Evolutionary conservation across 1,140 invertebrate species (phyloP).

Genomic region (Cepaea nemoralis): DNA sequence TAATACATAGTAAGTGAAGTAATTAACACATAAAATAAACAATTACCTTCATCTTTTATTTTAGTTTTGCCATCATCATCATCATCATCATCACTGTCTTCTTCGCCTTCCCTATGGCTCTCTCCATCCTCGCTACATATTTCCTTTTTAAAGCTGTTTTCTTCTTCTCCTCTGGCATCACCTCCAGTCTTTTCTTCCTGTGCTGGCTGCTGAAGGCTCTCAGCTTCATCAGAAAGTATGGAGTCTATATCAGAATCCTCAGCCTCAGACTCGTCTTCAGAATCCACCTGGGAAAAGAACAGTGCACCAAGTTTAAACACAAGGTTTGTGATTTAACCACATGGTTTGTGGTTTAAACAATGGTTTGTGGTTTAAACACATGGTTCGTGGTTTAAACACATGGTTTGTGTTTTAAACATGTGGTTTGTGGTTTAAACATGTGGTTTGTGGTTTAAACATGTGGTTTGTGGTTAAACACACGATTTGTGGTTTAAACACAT

Average conservation of each 20-base stretch:
- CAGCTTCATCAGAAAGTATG: neutral
- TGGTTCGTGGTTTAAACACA: too few species aligned
- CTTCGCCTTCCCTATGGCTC: neutral
- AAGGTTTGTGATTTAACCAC: too few species aligned
- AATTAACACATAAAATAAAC: too few species aligned
- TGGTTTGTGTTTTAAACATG: too few species aligned
- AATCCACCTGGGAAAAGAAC: slow-evolving; percentile 16
- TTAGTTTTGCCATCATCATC: neutral
- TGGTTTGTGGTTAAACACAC: too few species aligned
- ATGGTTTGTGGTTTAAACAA: too few species aligned
- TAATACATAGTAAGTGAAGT: too few species aligned
- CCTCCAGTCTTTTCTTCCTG: neutral
- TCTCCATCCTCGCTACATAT: slow-evolving; percentile 15
- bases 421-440: too few species aligned
- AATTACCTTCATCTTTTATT: neutral
- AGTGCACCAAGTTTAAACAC: too few species aligned
- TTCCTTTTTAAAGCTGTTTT: neutral
- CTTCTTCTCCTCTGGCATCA: neutral
- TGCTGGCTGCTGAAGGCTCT: neutral
- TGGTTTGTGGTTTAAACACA: too few species aligned
- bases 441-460: too few species aligned
- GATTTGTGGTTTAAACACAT: too few species aligned
- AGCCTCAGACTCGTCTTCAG: slow-evolving; percentile 38
- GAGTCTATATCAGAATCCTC: slow-evolving; percentile 4
- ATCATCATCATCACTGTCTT: slow-evolving; percentile 12